phyloP scores from a whole-genome alignment of 2,888 invertebrate genomes.

The Pachliopta kotzebuea region DNA sequence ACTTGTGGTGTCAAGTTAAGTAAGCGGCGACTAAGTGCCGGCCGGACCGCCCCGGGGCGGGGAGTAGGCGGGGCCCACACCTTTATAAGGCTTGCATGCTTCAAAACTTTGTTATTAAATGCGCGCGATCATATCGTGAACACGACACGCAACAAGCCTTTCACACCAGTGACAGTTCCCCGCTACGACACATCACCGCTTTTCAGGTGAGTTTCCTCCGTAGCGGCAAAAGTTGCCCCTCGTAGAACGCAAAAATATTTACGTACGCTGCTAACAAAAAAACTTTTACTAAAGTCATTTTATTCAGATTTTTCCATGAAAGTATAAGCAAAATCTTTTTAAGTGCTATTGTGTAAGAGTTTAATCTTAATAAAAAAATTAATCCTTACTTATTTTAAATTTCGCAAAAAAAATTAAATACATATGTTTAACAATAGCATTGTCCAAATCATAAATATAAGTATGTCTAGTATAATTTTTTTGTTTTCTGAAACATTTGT shows the following conservation, averaged over 20 bases:
- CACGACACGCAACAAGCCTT: conserved; percentile 46
- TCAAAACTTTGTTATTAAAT: conserved; percentile 71
- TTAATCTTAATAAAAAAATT: no score
- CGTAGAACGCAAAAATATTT: conserved; percentile 35
- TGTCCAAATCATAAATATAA: no score
- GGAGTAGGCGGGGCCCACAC: conserved; percentile 66
- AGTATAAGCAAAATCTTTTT: no score
- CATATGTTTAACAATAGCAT: no score
- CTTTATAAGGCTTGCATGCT: conserved; percentile 71
- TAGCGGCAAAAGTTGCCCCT: conserved; percentile 35
- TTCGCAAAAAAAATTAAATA: no score
- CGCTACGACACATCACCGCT: conserved; percentile 34
- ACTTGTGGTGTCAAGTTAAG: conserved; percentile 44
- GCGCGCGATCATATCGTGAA: conserved; percentile 62
- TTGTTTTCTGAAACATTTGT: no score
- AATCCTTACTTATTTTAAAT: no score
- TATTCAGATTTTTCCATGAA: no score
- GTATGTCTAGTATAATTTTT: no score
- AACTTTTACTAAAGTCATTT: not conserved
- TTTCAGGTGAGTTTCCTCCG: conserved; percentile 41
- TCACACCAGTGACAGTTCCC: conserved; percentile 36
- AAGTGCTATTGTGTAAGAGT: no score
- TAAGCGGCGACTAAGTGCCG: conserved; percentile 39
- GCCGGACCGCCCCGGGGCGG: conserved; percentile 62
- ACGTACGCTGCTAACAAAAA: conserved; percentile 22